phyloP scores from a whole-genome alignment of 2,797 vertebrate genomes.

The Urophycis tenuis region DNA sequence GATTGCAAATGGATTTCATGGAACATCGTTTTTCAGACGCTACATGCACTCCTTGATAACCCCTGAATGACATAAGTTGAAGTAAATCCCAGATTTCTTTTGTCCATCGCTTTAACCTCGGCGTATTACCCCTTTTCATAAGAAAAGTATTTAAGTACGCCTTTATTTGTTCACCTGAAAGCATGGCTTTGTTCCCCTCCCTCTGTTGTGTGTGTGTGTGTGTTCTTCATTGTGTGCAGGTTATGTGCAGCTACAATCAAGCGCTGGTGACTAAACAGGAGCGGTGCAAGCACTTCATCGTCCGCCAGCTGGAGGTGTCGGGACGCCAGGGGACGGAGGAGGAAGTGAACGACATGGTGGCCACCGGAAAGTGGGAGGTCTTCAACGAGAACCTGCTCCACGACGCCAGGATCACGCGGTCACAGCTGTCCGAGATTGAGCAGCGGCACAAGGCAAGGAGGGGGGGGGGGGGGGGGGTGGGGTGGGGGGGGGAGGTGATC shows the following conservation, averaged over 20 bases:
- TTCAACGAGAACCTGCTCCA: slow-evolving; percentile 92
- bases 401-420: slow-evolving; percentile 83
- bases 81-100: background rate
- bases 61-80: background rate
- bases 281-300: slow-evolving; percentile 86
- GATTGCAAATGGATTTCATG: background rate
- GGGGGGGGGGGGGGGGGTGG: no score
- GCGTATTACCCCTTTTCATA: background rate
- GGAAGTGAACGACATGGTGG: slow-evolving; percentile 85
- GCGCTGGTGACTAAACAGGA: slow-evolving; percentile 83
- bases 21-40: background rate
- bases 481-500: no score
- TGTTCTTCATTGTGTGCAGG: slow-evolving; percentile 51
- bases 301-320: slow-evolving; percentile 86
- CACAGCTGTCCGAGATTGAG: slow-evolving; percentile 88
- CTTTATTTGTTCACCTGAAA: background rate
- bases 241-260: slow-evolving; percentile 82
- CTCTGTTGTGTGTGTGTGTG: slow-evolving; percentile 19
- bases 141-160: background rate
- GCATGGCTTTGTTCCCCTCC: slow-evolving; percentile 17
- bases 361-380: slow-evolving; percentile 89
- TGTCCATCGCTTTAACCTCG: background rate
- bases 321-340: slow-evolving; percentile 82
- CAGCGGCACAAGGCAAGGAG: slow-evolving; percentile 78
- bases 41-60: slow-evolving; percentile 1